Conservation (phyloP, 2,888 invertebrate species). For the Meteorus cinctellus region DNA sequence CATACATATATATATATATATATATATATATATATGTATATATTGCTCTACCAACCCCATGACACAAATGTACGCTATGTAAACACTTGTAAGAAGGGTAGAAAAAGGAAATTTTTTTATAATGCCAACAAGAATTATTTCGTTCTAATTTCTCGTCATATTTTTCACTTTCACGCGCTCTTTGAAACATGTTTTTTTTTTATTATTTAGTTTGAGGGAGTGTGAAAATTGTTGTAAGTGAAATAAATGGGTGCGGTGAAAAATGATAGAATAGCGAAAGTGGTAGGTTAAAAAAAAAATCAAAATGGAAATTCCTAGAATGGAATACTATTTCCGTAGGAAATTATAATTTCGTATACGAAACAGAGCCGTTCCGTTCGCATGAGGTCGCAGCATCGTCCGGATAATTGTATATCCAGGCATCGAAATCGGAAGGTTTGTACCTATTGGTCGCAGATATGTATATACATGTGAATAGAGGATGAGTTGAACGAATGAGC, state of each 20-base stretch:
- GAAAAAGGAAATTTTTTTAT: neutral
- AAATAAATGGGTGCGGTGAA: neutral
- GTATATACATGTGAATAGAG: neutral
- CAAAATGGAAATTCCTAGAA: conserved; percentile 22
- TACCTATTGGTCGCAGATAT: neutral
- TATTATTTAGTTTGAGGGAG: neutral
- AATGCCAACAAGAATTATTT: neutral
- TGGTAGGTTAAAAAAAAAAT: neutral
- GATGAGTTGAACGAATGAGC: neutral
- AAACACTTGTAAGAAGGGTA: conserved; percentile 22
- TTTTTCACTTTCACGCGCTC: neutral
- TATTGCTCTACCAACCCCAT: conserved; percentile 49
- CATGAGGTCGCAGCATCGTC: conserved; percentile 34
- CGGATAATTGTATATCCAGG: conserved; percentile 41
- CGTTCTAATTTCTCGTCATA: neutral
- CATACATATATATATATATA: neutral
- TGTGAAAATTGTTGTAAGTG: neutral
- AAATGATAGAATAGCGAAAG: neutral
- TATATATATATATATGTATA: conserved; percentile 25
- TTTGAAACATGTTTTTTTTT: neutral
- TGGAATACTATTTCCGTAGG: conserved; percentile 45
- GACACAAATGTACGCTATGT: conserved; percentile 35
- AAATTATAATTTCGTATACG: conserved; percentile 37
- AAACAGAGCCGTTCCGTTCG: conserved; percentile 46
- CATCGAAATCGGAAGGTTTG: conserved; percentile 29